Evolutionary conservation across 2,113 vertebrate genomes (phyloP).

Genomic region (Neogobius melanostomus): DNA sequence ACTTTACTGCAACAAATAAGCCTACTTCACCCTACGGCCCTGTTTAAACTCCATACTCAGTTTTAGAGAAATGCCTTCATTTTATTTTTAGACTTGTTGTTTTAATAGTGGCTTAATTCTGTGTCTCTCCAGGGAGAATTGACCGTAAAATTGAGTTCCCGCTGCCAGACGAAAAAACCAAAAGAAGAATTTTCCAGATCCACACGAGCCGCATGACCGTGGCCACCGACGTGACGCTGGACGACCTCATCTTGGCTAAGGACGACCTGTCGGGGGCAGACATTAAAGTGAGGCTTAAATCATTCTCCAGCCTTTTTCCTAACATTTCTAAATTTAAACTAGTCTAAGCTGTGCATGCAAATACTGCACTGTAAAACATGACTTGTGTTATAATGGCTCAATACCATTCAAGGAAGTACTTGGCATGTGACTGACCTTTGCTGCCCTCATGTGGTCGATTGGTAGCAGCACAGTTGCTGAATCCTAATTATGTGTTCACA

Average conservation of each 20-base stretch:
- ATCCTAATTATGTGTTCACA: background rate
- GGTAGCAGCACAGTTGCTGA: background rate
- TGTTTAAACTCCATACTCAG: no score
- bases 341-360: background rate
- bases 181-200: conserved; percentile 96
- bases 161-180: conserved; percentile 96
- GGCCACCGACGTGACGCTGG: conserved; percentile 90
- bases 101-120: background rate
- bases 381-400: no score
- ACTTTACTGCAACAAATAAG: no score
- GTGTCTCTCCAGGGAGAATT: conserved; percentile 83
- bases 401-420: no score
- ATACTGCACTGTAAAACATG: background rate
- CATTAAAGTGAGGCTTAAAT: conserved; percentile 84
- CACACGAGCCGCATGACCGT: conserved; percentile 97
- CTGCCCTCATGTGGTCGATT: conserved; percentile 47
- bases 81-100: no score
- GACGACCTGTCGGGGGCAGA: conserved; percentile 97
- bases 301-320: background rate
- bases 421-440: conserved; percentile 21
- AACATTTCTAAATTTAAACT: background rate
- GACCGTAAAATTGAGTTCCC: conserved; percentile 98
- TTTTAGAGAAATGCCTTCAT: no score
- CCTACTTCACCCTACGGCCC: no score
- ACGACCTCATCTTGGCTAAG: conserved; percentile 96